Evolutionary conservation across 1,140 invertebrate genomes (phyloP).

Genomic region (Fopius arisanus): DNA sequence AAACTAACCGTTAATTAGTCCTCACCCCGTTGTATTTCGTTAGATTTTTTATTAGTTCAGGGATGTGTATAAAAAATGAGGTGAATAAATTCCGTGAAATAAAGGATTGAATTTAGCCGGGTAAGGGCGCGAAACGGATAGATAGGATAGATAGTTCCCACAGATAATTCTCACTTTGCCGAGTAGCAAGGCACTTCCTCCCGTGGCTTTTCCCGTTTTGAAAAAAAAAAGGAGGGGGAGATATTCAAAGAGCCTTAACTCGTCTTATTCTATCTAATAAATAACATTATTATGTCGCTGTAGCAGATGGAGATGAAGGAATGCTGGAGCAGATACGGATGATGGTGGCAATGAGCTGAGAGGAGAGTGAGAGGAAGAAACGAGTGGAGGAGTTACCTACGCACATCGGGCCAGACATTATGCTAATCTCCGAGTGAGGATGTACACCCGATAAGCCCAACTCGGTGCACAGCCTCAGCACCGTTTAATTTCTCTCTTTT

Average conservation of each 20-base stretch:
- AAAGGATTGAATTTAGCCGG: neutral
- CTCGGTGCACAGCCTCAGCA: constrained; percentile 32
- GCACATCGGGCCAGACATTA: constrained; percentile 62
- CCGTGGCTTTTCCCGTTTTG: neutral
- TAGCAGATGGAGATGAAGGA: constrained; percentile 20
- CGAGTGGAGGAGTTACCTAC: constrained; percentile 48
- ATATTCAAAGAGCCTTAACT: neutral
- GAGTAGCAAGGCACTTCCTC: neutral
- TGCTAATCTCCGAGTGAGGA: constrained; percentile 64
- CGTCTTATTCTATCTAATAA: constrained; percentile 4
- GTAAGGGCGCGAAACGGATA: neutral
- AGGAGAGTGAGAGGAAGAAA: neutral
- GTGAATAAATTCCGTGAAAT: neutral
- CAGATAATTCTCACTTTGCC: constrained; percentile 29
- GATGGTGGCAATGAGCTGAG: constrained; percentile 14
- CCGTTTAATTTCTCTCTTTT: constrained; percentile 32
- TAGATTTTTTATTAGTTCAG: too few species aligned
- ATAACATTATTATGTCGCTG: constrained; percentile 20
- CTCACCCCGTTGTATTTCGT: too few species aligned
- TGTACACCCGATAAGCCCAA: constrained; percentile 62
- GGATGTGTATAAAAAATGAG: neutral
- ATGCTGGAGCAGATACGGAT: constrained; percentile 11
- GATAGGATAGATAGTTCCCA: constrained; percentile 30
- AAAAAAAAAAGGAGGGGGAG: constrained; percentile 12
- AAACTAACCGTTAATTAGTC: neutral